These are phyloP conservation scores for Podiceps cristatus DNA, from an alignment of 2,113 vertebrate genomes.

Conservation along the genomic window DNA sequence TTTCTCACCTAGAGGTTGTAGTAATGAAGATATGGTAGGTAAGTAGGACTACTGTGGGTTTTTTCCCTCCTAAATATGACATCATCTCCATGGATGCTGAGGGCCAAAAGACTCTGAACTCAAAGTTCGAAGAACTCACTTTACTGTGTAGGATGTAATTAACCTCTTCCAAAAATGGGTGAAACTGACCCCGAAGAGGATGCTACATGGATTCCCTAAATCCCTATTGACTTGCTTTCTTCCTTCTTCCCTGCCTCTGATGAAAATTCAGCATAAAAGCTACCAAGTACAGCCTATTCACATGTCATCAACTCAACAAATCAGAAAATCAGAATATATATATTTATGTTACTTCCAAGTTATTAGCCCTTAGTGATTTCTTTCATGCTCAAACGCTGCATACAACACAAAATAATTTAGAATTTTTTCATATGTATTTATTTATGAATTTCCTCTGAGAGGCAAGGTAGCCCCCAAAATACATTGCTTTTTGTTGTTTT, in stretches of 20 bases:
- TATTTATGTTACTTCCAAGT: neutral
- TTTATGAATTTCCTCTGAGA: neutral
- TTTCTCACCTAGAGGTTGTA: neutral
- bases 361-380: neutral
- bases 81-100: accelerated
- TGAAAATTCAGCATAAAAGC: neutral
- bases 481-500: neutral
- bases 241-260: neutral
- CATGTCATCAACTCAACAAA: neutral
- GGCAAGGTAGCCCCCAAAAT: neutral
- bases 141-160: neutral
- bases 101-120: neutral
- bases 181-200: neutral
- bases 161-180: neutral
- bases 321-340: neutral
- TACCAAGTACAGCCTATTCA: neutral
- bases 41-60: neutral
- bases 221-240: neutral
- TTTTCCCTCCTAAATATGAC: neutral
- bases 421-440: neutral
- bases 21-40: neutral
- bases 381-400: neutral
- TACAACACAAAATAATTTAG: neutral
- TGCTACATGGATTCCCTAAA: neutral
- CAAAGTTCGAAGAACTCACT: neutral